Conservation (phyloP, 2,888 invertebrate species). For the Clanis bilineata region DNA sequence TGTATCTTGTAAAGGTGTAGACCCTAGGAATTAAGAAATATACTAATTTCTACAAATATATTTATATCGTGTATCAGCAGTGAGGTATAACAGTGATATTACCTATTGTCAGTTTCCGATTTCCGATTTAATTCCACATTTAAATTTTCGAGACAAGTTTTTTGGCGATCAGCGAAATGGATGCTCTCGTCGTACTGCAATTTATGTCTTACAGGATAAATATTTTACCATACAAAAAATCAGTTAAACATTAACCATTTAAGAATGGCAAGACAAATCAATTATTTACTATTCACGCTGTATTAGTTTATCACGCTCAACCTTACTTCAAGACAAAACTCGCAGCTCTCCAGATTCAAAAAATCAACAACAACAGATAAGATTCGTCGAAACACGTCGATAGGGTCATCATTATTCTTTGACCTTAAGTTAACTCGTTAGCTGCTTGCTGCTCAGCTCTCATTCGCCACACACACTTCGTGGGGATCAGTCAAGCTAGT, state of each 20-base stretch:
- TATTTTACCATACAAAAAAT: too few species aligned
- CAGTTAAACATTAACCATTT: neutral
- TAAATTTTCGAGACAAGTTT: too few species aligned
- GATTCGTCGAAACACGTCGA: slow-evolving; percentile 45
- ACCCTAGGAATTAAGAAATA: neutral
- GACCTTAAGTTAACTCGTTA: slow-evolving; percentile 47
- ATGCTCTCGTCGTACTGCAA: too few species aligned
- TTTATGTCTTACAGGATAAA: too few species aligned
- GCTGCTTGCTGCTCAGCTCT: slow-evolving; percentile 35
- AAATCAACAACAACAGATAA: slow-evolving; percentile 42
- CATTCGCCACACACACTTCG: slow-evolving; percentile 65
- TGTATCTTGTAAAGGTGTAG: neutral
- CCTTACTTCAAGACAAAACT: slow-evolving; percentile 5
- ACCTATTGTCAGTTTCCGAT: too few species aligned
- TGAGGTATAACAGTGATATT: too few species aligned
- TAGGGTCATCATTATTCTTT: slow-evolving; percentile 57
- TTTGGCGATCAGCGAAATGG: too few species aligned
- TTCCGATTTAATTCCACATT: too few species aligned
- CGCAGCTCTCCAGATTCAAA: slow-evolving; percentile 14
- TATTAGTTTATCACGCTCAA: slow-evolving; percentile 10
- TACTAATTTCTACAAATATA: too few species aligned
- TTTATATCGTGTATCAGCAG: too few species aligned
- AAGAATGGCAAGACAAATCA: neutral
- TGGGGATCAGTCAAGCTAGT: slow-evolving; percentile 55
- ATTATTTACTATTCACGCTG: neutral